These are phyloP conservation scores for Hemithea aestivaria DNA, from an alignment of 2,888 invertebrate species.

Conservation along the genomic window DNA sequence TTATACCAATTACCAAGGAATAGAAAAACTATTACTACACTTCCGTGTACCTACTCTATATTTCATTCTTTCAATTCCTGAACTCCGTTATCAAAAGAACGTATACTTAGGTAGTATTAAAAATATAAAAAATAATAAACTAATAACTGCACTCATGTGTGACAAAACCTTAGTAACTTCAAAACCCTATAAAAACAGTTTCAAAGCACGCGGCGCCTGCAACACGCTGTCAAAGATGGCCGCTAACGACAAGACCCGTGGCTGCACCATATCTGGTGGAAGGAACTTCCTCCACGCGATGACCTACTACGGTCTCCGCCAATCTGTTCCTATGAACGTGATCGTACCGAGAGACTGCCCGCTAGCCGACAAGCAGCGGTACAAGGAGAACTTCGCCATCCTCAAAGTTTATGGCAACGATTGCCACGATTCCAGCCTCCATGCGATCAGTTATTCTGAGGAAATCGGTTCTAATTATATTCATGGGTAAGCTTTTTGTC, in stretches of 20 bases:
- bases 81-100: too few relatives aligned
- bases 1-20: too few relatives aligned
- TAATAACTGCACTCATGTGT: too few relatives aligned
- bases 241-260: slow-evolving; percentile 38
- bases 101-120: too few relatives aligned
- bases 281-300: slow-evolving; percentile 46
- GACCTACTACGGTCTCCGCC: slow-evolving; percentile 42
- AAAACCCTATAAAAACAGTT: too few relatives aligned
- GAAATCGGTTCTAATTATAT: slow-evolving; percentile 45
- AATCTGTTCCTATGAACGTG: slow-evolving; percentile 47
- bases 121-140: too few relatives aligned
- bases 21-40: too few relatives aligned
- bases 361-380: slow-evolving; percentile 38
- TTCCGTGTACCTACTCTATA: too few relatives aligned
- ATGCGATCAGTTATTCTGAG: slow-evolving; percentile 42
- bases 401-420: slow-evolving; percentile 45
- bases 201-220: slow-evolving; percentile 49
- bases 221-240: slow-evolving; percentile 39
- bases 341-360: slow-evolving; percentile 44
- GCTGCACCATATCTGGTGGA: slow-evolving; percentile 45
- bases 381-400: slow-evolving; percentile 46
- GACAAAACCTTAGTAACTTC: too few relatives aligned
- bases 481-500: slow-evolving; percentile 36
- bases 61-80: too few relatives aligned
- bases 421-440: slow-evolving; percentile 41